Evolutionary conservation across 1,140 invertebrate species (phyloP), one percentile per base, ranked within the genome.

Genomic region (Scaptomyza montana): DNA sequence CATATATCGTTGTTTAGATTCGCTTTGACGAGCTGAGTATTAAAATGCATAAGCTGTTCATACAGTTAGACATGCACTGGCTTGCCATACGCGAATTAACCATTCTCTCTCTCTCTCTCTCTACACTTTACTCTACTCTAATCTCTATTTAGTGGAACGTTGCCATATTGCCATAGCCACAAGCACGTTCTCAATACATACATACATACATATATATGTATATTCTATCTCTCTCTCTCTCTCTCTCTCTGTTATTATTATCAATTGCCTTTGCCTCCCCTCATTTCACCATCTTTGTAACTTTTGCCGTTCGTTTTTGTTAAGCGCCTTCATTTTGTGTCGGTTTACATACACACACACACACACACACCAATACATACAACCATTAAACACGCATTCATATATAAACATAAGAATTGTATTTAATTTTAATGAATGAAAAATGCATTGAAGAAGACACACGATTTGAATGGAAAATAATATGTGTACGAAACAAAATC

Each of bases 291-390:
- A 43, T n/a, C 59, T 43, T 33, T 61, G 46, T 36, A 36, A 8
- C 1, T 62, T 68, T 74, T 77, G 80, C 73, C 80, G 77, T 85
- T 85, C 80, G 78, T 76, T 85, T 25, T 84, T 85, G 82, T 90
- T 90, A 90, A 90, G 87, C 81, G 77, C 74, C 80, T 89, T 89
- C 84, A 91, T 91, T 90, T 89, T 86, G 81, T 90, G 84, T 90
- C 67, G 76, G 74, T 84, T 64, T 53, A 74, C 66, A 74, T 56
- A 77, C 50, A 65, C 57, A 74, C 49, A 64, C 55, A 69, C 54
- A 67, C 41, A 69, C 47, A 62, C 41, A 66, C 54, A 80, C 73
- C 60, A 56, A 74, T 71, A 62, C 62, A 72, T 71, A 67, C 62
- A 74, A 72, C 46, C 28, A 33, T 45, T 33, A 64, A 60, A 80